Conservation (phyloP, 2,113 vertebrate species). For the Marmota flaviventris region DNA sequence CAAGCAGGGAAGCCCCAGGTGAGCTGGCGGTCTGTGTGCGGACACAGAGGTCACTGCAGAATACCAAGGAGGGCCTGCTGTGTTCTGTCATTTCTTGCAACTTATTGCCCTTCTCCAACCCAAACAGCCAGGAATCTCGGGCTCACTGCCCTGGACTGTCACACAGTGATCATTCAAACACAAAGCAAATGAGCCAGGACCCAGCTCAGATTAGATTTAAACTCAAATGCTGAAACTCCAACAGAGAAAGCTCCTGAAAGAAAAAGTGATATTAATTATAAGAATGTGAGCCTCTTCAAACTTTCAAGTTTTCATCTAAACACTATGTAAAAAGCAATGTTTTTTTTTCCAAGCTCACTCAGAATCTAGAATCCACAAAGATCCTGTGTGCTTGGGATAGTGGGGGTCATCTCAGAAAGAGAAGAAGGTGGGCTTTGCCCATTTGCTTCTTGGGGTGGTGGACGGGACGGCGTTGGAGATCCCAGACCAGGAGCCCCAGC, state of each 20-base stretch:
- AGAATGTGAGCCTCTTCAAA: not conserved
- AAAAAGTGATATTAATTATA: too few species aligned
- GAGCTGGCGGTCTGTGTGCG: not conserved
- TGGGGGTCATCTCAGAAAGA: too few species aligned
- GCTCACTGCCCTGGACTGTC: too few species aligned
- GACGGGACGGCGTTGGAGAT: not conserved
- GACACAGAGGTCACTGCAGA: not conserved
- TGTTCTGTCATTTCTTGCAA: not conserved
- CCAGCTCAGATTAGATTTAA: not conserved
- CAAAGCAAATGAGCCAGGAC: fast-evolving
- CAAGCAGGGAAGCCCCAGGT: not conserved
- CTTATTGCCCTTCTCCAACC: too few species aligned
- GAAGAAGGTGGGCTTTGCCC: too few species aligned
- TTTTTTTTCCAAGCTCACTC: not conserved
- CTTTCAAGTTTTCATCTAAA: not conserved
- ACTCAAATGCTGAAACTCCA: not conserved
- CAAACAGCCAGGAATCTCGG: not conserved
- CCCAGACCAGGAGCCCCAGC: fast-evolving
- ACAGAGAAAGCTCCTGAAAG: not conserved
- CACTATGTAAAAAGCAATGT: not conserved
- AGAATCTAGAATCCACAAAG: not conserved
- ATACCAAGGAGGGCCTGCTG: not conserved
- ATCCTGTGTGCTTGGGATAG: not conserved
- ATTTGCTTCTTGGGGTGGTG: too few species aligned
- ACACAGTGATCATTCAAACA: not conserved